Evolutionary conservation across 2,797 vertebrate species (phyloP), one percentile per base, ranked within the genome.

Genomic region (Ptychadena robeensis): DNA sequence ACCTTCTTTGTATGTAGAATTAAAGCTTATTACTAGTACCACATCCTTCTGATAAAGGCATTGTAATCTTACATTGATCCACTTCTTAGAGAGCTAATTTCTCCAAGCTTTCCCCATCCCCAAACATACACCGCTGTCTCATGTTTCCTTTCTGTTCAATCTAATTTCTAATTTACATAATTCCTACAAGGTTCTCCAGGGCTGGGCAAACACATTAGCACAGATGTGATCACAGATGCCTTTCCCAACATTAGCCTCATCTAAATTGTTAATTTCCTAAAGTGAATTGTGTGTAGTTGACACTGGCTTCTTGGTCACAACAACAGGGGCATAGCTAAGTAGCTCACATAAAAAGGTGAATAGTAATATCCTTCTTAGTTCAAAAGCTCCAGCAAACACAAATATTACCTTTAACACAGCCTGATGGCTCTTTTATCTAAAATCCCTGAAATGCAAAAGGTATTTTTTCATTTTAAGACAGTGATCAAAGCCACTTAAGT

Each of bases 161-260:
- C 70, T 81, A 38, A 59, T 73, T 57, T 48, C 69, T 57, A 64
- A 73, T 81, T 81, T 57, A 67, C 74, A 72, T 73, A 72, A 72
- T 83, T 65, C 59, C 81, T 83, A 83, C 68, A 83, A 83, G 74
- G 67, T 68, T 65, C 63, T 71, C 38, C 67, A 72, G 68, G 81
- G 61, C 81, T 71, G 59, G 59, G 74, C 59, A 77, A 83, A 83
- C 68, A 83, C 67, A 83, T 83, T 83, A 82, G 66, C 81, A 75
- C 64, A 78, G 81, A 53, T 68, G 81, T 59, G 67, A 78, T 83
- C 73, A 76, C 65, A 44, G 64, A 82, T 63, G 65, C 66, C 81
- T 82, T 75, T 73, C 37, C 59, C 37, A 81, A 53, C 63, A 75
- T 48, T 40, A 78, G 64, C 38, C 64, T 67, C 66, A 68, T 53